phyloP scores from a whole-genome alignment of 2,113 vertebrate species.

The Leptosomus discolor region DNA sequence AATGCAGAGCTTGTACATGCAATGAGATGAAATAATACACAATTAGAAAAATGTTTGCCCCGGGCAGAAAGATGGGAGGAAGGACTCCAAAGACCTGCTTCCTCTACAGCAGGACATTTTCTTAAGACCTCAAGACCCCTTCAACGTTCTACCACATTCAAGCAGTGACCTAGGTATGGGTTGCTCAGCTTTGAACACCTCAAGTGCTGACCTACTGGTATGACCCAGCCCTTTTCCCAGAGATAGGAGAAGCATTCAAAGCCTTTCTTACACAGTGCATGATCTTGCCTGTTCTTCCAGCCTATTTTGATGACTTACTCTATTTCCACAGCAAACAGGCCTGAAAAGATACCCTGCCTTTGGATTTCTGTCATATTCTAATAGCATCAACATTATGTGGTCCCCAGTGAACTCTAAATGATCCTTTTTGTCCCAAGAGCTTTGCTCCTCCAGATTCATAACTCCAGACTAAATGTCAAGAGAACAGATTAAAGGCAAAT shows the following conservation, averaged over 20 bases:
- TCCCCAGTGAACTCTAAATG: background rate
- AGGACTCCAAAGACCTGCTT: background rate
- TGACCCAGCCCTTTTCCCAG: background rate
- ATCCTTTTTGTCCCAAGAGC: background rate
- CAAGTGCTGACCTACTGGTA: background rate
- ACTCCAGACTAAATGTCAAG: background rate
- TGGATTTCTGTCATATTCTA: background rate
- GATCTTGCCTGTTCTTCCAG: background rate
- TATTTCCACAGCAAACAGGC: background rate
- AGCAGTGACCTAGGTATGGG: fast-evolving
- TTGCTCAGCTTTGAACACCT: background rate
- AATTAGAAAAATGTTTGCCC: background rate
- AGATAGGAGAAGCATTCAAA: background rate
- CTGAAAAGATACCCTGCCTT: background rate
- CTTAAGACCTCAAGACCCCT: background rate
- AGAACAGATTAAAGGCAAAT: background rate
- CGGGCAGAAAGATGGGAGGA: background rate
- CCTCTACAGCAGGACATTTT: background rate
- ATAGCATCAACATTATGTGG: background rate
- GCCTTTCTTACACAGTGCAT: background rate
- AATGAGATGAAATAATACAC: fast-evolving
- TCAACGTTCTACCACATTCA: fast-evolving
- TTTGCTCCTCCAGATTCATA: background rate
- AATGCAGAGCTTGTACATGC: background rate
- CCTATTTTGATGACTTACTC: background rate